These are phyloP conservation scores for Nematostella vectensis DNA, from an alignment of 92 coral and sea anemone genomes.

Conservation along the genomic window DNA sequence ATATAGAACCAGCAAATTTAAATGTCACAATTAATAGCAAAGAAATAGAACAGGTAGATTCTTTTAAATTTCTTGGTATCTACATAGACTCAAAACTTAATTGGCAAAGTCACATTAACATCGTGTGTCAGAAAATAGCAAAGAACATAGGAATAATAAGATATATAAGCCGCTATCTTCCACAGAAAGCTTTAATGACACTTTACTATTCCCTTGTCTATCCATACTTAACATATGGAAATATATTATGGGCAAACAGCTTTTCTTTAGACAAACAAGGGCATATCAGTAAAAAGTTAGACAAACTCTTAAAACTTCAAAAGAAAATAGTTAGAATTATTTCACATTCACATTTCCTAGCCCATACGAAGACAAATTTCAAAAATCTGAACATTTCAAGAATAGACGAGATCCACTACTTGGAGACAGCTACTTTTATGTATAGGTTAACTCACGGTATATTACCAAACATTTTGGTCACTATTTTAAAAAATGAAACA, in stretches of 20 bases:
- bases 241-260: too few species aligned
- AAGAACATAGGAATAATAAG: background rate
- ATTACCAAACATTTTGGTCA: background rate
- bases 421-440: background rate
- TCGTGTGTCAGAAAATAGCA: background rate
- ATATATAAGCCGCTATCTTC: background rate
- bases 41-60: conserved; percentile 10
- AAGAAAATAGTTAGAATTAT: background rate
- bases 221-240: conserved; percentile 1
- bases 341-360: background rate
- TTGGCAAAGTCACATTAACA: conserved; percentile 5
- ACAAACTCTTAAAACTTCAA: background rate
- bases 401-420: background rate
- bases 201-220: background rate
- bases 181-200: background rate
- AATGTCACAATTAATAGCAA: conserved; percentile 11
- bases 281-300: background rate
- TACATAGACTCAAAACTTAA: conserved; percentile 15
- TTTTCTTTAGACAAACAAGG: too few species aligned
- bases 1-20: background rate
- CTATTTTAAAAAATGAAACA: background rate
- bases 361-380: background rate
- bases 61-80: conserved; percentile 18
- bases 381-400: background rate
- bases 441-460: background rate